Evolutionary conservation across 2,888 invertebrate genomes (phyloP), one percentile per base, ranked within the genome.

Genomic region (Cephus pygmeus): DNA sequence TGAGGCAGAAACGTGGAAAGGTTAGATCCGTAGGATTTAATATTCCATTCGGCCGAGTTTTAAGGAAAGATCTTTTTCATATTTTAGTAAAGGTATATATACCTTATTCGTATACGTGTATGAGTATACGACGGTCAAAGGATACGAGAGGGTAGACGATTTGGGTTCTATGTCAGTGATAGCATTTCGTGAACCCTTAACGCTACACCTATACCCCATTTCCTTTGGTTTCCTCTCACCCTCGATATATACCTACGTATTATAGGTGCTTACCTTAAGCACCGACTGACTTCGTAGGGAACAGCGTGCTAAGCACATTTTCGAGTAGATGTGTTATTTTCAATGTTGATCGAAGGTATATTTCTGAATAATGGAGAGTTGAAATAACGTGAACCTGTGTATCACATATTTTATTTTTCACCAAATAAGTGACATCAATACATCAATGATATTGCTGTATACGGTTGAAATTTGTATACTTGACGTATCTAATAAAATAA

Each of bases 301-400:
- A 76, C 35, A 34, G 69, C 31, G 56, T 31, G 33, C 12, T 69
- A 77, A 77, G 34, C 73, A 34, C 4, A 23, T 75, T 73, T 74
- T 3, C 68, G 30, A 77, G 68, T 77, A 40, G 68, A 40, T 40
- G 34, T 73, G 56, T 56, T 56, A 77, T 77, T 77, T 75, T 75
- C 74, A 31, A 35, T 77, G 74, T 74, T 75, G 68, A 75, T 77
- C 36, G 69, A 69, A 35, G 69, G 75, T 35, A 75, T 69, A 77
- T 77, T 69, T 74, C 6, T n/a, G 12, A 36, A 40, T 23, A 74
- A 77, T 34, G 36, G 74, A 35, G 69, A 31, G 33, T 4, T 23
- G 11, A 23, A 34, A 34, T 23, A 34, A 73, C 33, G 12, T 69
- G 12, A 31, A 69, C 30, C 69, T 40, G 15, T 15, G 6, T 40